These are phyloP conservation scores for Hesperia comma DNA, from an alignment of 2,888 invertebrate species.

Conservation along the genomic window DNA sequence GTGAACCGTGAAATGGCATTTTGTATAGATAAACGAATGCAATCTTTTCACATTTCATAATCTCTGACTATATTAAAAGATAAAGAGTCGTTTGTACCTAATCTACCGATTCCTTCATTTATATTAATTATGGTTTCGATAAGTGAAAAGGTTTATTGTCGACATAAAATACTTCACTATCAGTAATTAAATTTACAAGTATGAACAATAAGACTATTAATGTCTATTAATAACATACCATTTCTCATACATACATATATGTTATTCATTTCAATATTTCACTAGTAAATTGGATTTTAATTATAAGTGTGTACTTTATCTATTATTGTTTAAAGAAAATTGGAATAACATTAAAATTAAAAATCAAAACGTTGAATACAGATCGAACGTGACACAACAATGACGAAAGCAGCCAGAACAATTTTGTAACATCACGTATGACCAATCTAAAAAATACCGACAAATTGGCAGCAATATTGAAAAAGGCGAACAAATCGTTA, in stretches of 20 bases:
- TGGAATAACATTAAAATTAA: too few species aligned
- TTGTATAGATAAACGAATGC: conserved; percentile 33
- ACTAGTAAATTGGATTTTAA: neutral
- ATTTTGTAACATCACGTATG: conserved; percentile 4
- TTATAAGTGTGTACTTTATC: too few species aligned
- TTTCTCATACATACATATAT: neutral
- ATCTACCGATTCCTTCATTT: conserved; percentile 29
- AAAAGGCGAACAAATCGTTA: conserved; percentile 66
- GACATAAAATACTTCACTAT: conserved; percentile 27
- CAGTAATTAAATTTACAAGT: conserved; percentile 28
- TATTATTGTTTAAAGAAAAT: too few species aligned
- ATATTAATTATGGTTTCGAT: conserved; percentile 27
- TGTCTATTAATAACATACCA: conserved; percentile 1
- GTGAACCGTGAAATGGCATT: conserved; percentile 32
- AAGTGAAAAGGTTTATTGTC: conserved; percentile 32
- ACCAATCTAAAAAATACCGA: conserved; percentile 16
- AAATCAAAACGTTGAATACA: neutral
- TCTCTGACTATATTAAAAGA: conserved; percentile 39
- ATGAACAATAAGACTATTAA: conserved; percentile 6
- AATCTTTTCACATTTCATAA: conserved; percentile 31
- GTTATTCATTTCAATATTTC: neutral
- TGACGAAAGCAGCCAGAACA: neutral
- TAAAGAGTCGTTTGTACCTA: conserved; percentile 32
- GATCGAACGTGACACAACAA: neutral
- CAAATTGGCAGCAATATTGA: conserved; percentile 33